Conservation (phyloP, 1,140 invertebrate genomes). For the Drosophila kohkoa region DNA sequence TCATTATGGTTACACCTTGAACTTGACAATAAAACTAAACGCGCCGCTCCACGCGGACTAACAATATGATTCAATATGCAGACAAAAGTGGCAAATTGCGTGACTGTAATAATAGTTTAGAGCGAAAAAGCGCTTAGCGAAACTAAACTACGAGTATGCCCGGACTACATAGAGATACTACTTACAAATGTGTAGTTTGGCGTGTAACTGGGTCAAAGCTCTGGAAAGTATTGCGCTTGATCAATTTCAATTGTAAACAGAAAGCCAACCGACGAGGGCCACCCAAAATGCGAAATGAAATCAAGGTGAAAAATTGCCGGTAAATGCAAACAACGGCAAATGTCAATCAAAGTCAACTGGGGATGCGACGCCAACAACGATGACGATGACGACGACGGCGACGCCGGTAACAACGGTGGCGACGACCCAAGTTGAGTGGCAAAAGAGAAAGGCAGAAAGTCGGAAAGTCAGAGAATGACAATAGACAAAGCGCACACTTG, state of each 20-base stretch:
- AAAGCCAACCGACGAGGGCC: slow-evolving; percentile 33
- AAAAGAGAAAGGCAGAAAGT: slow-evolving; percentile 72
- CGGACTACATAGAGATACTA: slow-evolving; percentile 6
- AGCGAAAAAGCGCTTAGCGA: slow-evolving; percentile 14
- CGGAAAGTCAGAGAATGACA: slow-evolving; percentile 51
- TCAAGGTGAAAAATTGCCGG: slow-evolving; percentile 65
- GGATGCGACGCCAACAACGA: slow-evolving; percentile 49
- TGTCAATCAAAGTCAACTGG: slow-evolving; percentile 78
- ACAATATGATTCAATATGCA: slow-evolving; percentile 14
- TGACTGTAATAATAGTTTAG: slow-evolving; percentile 56
- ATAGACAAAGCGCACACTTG: slow-evolving; percentile 22
- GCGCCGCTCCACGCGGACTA: background rate
- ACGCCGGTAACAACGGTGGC: background rate
- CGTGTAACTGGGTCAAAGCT: slow-evolving; percentile 54
- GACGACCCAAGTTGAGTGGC: slow-evolving; percentile 61
- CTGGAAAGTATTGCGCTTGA: slow-evolving; percentile 47
- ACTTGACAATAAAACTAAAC: slow-evolving; percentile 57
- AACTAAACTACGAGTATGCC: slow-evolving; percentile 31
- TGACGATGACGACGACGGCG: background rate
- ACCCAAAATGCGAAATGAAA: slow-evolving; percentile 67
- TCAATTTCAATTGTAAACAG: slow-evolving; percentile 61
- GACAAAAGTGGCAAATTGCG: slow-evolving; percentile 55
- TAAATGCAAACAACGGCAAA: slow-evolving; percentile 77
- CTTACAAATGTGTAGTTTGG: background rate
- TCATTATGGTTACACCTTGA: slow-evolving; percentile 51